A percentile compares a stretch with the other conserved stretches of the same genome.
Evolutionary conservation across 2,797 vertebrate genomes (phyloP).

Genomic region (Coreius guichenoti): DNA sequence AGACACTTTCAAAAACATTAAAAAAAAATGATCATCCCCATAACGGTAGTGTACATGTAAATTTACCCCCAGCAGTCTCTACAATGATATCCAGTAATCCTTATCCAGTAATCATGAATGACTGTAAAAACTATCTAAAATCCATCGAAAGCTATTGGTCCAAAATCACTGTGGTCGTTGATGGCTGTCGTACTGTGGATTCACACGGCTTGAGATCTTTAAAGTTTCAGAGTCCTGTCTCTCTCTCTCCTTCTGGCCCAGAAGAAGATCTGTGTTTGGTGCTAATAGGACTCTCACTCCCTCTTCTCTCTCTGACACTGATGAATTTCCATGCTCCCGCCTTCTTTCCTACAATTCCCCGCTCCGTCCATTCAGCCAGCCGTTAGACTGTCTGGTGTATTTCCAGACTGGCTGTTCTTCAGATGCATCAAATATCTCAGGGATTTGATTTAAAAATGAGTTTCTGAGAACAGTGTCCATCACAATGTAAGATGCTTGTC

Average conservation of each 20-base stretch:
- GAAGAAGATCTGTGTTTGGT: constrained; percentile 24
- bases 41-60: neutral
- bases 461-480: constrained; percentile 3
- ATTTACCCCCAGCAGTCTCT: neutral
- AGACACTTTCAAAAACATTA: neutral
- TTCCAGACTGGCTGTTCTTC: constrained; percentile 32
- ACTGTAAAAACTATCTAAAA: neutral
- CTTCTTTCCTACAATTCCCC: constrained; percentile 21
- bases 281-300: constrained; percentile 45
- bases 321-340: constrained; percentile 63
- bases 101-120: neutral
- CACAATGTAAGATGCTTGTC: neutral
- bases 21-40: neutral
- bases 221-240: constrained; percentile 27
- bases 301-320: constrained; percentile 67
- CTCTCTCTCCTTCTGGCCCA: constrained; percentile 58
- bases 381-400: constrained; percentile 31
- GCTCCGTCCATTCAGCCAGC: neutral
- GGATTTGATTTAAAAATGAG: constrained; percentile 24
- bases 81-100: neutral
- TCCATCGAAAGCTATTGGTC: neutral
- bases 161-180: neutral
- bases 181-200: neutral
- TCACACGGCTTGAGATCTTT: neutral
- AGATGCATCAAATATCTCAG: constrained; percentile 19